Conservation (phyloP, 2,113 vertebrate species). For the Oreochromis tanganicae region DNA sequence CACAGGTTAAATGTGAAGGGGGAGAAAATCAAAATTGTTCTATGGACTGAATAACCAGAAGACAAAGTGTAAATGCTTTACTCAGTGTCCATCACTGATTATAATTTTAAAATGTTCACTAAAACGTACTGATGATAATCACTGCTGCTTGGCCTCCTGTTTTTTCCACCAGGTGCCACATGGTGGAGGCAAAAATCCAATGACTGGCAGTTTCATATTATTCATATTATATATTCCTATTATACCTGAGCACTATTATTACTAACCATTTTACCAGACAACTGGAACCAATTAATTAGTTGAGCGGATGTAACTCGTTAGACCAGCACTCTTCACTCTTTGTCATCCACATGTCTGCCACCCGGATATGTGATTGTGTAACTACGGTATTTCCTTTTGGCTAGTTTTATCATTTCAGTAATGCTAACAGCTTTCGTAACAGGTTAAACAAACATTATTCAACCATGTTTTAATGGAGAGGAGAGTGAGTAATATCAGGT, state of each 20-base stretch:
- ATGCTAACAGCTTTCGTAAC: not conserved
- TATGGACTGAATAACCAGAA: not conserved
- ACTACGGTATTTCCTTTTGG: constrained; percentile 30
- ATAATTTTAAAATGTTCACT: not conserved
- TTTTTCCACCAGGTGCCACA: constrained; percentile 26
- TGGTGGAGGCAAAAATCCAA: constrained; percentile 39
- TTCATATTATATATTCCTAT: not conserved
- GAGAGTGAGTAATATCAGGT: not conserved
- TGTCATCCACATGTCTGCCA: not conserved
- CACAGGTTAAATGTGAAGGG: not conserved
- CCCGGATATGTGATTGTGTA: constrained; percentile 6
- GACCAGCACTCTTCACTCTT: not conserved
- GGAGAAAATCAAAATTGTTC: not conserved
- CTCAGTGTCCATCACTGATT: not conserved
- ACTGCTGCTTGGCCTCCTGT: not conserved
- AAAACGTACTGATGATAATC: not conserved
- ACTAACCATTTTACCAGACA: not conserved
- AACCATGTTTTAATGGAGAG: not conserved
- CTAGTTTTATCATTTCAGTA: not conserved
- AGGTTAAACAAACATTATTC: not conserved
- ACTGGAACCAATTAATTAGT: not conserved
- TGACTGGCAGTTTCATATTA: not conserved
- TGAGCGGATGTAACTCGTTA: not conserved
- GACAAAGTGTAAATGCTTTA: not conserved
- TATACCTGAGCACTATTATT: not conserved